Evolutionary conservation across 2,113 vertebrate species (phyloP).

Genomic region (Hippoglossus stenolepis): DNA sequence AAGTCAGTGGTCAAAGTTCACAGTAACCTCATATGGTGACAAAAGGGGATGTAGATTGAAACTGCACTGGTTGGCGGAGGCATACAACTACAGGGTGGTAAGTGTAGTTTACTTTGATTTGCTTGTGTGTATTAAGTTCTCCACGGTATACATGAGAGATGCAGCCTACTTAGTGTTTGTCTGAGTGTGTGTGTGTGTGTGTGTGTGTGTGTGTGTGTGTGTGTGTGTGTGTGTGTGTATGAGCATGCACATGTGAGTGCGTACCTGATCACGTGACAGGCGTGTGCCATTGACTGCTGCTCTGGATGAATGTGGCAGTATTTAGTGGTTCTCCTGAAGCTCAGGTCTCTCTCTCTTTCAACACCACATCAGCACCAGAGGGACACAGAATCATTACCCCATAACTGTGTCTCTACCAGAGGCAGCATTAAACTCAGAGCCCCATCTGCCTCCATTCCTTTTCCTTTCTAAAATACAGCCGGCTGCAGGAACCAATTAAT

Average conservation of each 20-base stretch:
- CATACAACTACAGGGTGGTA: no score
- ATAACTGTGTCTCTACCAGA: slow-evolving; percentile 64
- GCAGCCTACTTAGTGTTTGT: no score
- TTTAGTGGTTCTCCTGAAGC: slow-evolving; percentile 78
- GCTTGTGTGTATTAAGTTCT: no score
- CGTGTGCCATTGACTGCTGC: slow-evolving; percentile 68
- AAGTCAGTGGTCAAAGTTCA: no score
- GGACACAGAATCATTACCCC: slow-evolving; percentile 72
- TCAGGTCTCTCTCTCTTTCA: slow-evolving; percentile 72
- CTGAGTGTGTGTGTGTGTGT: background rate
- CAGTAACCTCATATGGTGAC: no score
- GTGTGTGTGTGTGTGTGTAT: slow-evolving; percentile 1
- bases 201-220: no score
- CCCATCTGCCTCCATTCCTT: slow-evolving; percentile 56
- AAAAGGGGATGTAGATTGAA: no score
- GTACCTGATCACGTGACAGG: slow-evolving; percentile 57
- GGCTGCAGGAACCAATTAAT: slow-evolving; percentile 74
- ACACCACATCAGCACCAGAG: slow-evolving; percentile 74
- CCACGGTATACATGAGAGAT: no score
- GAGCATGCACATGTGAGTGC: background rate
- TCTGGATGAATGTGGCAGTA: slow-evolving; percentile 77
- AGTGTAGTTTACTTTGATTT: no score
- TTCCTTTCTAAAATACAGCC: background rate
- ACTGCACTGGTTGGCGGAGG: no score
- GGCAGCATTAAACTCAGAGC: slow-evolving; percentile 54